phyloP scores from a whole-genome alignment of 2,797 vertebrate species.

The Meriones psammophilus region DNA sequence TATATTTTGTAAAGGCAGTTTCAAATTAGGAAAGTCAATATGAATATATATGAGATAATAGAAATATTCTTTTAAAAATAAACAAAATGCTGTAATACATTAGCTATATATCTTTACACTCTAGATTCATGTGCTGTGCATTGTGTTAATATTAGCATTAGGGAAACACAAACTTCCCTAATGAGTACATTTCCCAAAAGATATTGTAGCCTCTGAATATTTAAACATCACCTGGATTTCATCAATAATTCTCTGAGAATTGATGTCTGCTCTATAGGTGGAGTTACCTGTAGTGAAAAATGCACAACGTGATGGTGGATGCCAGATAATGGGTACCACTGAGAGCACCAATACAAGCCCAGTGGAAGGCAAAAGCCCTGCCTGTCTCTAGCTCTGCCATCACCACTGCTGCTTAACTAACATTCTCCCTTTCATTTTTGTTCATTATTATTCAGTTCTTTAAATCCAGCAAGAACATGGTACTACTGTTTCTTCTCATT shows the following conservation, averaged over 20 bases:
- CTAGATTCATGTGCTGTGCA: neutral
- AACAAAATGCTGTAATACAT: neutral
- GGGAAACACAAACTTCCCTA: neutral
- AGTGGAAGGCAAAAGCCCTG: neutral
- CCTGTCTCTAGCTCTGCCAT: neutral
- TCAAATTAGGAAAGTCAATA: neutral
- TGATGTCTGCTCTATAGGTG: neutral
- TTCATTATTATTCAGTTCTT: neutral
- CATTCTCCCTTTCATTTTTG: neutral
- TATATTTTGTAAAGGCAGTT: neutral
- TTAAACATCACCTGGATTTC: neutral
- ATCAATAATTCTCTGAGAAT: constrained; percentile 14
- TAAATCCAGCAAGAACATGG: neutral
- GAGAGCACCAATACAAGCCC: neutral
- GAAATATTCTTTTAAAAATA: neutral
- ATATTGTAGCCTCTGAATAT: neutral
- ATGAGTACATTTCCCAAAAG: neutral
- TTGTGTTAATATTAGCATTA: constrained; percentile 15
- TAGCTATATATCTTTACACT: neutral
- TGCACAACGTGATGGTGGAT: neutral
- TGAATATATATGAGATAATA: neutral
- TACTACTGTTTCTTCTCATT: neutral
- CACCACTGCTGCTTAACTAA: neutral
- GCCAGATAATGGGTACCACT: neutral
- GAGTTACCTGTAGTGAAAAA: neutral